A percentile compares a stretch with the other conserved stretches of the same genome.
Evolutionary conservation across 2,113 vertebrate species (phyloP).

Genomic region (Phycodurus eques): DNA sequence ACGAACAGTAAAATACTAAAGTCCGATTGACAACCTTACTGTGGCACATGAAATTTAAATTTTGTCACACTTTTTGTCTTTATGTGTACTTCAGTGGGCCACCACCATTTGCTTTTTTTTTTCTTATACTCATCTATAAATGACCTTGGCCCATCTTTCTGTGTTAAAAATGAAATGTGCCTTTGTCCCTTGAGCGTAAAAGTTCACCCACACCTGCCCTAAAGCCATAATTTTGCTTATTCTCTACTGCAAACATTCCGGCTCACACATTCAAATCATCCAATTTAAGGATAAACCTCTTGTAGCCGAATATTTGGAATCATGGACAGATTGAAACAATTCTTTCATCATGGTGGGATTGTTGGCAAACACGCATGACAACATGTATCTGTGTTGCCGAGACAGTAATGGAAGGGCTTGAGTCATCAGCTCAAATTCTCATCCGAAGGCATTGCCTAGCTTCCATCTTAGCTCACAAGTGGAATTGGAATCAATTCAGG

Average conservation of each 20-base stretch:
- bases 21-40: no score
- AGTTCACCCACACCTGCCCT: background rate
- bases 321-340: conserved; percentile 15
- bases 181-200: background rate
- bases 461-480: conserved; percentile 16
- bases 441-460: background rate
- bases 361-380: conserved; percentile 20
- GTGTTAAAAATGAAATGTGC: no score
- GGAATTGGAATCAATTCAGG: conserved; percentile 33
- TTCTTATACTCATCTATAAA: no score
- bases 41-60: no score
- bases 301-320: background rate
- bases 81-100: no score
- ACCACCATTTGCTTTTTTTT: no score
- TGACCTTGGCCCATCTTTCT: background rate
- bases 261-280: background rate
- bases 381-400: background rate
- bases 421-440: background rate
- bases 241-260: background rate
- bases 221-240: background rate
- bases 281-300: conserved; percentile 1
- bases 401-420: background rate
- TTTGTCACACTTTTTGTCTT: no score
- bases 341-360: conserved; percentile 5
- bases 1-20: no score